phyloP scores from a whole-genome alignment of 1,140 invertebrate species.

The Zaprionus davidi region DNA sequence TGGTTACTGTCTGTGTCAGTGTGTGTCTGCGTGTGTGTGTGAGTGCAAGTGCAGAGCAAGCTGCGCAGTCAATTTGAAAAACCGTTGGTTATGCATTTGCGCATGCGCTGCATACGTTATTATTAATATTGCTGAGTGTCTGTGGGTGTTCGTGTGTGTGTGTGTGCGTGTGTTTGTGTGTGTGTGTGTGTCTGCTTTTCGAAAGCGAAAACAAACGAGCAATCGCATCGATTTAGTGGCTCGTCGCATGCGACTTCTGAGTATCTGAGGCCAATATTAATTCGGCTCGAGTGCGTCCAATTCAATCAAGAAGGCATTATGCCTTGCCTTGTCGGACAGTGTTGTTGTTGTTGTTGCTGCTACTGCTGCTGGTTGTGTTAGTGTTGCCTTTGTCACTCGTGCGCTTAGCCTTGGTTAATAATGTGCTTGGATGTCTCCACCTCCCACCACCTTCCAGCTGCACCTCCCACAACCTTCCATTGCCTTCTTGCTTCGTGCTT shows the following conservation, averaged over 20 bases:
- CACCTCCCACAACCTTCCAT: slow-evolving; percentile 1
- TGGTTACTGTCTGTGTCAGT: slow-evolving; percentile 8
- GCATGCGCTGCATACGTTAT: slow-evolving; percentile 77
- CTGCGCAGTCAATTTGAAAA: slow-evolving; percentile 70
- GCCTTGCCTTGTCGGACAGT: slow-evolving; percentile 30
- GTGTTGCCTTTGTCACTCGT: slow-evolving; percentile 61
- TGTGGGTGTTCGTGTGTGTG: slow-evolving; percentile 1
- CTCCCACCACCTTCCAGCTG: slow-evolving; percentile 4
- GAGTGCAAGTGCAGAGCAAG: slow-evolving; percentile 35
- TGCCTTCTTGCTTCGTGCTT: slow-evolving; percentile 11
- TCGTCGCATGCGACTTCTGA: slow-evolving; percentile 63
- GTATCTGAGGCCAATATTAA: slow-evolving; percentile 79
- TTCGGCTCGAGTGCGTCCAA: slow-evolving; percentile 64
- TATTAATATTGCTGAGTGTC: slow-evolving; percentile 35
- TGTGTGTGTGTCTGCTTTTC: slow-evolving; percentile 50
- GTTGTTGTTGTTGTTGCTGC: slow-evolving; percentile 2
- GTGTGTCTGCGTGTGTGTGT: slow-evolving; percentile 21
- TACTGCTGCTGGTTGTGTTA: slow-evolving; percentile 26
- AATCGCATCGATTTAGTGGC: slow-evolving; percentile 55
- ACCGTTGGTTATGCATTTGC: slow-evolving; percentile 82
- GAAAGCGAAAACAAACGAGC: slow-evolving; percentile 70
- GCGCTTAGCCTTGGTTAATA: slow-evolving; percentile 63
- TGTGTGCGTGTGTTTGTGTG: slow-evolving; percentile 13
- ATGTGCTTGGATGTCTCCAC: slow-evolving; percentile 28
- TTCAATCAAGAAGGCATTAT: slow-evolving; percentile 83